phyloP scores from a whole-genome alignment of 2,888 invertebrate genomes.

The Caenorhabditis sinica region DNA sequence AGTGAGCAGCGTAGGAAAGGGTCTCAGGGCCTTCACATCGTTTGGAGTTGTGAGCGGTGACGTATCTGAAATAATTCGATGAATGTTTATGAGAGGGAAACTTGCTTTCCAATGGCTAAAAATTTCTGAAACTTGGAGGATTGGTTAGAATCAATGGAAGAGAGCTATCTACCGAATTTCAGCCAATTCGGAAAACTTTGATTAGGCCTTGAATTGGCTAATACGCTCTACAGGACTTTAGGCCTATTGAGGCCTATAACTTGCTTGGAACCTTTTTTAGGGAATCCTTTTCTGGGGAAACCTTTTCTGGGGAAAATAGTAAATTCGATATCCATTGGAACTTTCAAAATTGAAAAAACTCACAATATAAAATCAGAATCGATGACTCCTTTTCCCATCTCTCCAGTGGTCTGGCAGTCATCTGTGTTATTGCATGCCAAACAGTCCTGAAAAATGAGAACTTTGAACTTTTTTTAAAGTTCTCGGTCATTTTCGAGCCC shows the following conservation, averaged over 20 bases:
- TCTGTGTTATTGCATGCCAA: conserved; percentile 67
- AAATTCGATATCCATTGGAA: neutral
- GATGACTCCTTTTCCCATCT: conserved; percentile 85
- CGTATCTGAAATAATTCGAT: conserved; percentile 51
- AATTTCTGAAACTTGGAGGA: too few relatives aligned
- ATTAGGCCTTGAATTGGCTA: too few relatives aligned
- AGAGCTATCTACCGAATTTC: too few relatives aligned
- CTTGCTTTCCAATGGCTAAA: neutral
- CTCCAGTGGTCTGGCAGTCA: conserved; percentile 87
- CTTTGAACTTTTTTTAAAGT: neutral
- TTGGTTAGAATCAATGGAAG: too few relatives aligned
- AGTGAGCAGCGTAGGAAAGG: conserved; percentile 95
- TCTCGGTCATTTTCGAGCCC: too few relatives aligned
- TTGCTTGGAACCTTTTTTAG: too few relatives aligned
- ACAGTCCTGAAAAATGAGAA: conserved; percentile 59
- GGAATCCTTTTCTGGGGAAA: too few relatives aligned
- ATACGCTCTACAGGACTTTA: too few relatives aligned
- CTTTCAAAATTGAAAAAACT: neutral
- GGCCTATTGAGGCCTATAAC: too few relatives aligned
- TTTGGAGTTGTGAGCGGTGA: conserved; percentile 71
- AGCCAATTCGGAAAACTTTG: too few relatives aligned
- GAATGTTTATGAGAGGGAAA: too few relatives aligned
- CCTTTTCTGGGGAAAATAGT: too few relatives aligned
- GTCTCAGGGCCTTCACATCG: conserved; percentile 93
- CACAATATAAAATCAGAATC: conserved; percentile 97